phyloP scores from a whole-genome alignment of 2,113 vertebrate genomes.

The Psettodes erumei region DNA sequence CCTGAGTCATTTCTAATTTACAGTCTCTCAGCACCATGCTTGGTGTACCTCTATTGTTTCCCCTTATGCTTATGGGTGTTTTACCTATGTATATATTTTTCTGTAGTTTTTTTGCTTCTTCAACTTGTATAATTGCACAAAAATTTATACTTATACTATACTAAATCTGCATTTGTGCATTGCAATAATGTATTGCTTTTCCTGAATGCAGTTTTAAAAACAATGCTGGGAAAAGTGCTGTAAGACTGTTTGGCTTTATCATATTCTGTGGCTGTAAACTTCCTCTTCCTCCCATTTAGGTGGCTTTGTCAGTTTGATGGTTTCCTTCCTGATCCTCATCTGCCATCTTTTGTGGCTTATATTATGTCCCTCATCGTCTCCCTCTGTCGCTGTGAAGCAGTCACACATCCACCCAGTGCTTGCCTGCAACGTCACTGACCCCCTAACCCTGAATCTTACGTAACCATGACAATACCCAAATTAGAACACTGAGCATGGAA shows the following conservation, averaged over 20 bases:
- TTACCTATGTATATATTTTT: constrained; percentile 9
- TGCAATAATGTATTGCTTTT: constrained; percentile 22
- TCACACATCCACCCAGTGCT: constrained; percentile 63
- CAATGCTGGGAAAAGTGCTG: constrained; percentile 53
- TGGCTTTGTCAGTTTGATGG: constrained; percentile 35
- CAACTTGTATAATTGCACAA: not conserved
- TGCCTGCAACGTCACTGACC: constrained; percentile 69
- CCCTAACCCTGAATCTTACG: constrained; percentile 79
- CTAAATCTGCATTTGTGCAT: constrained; percentile 6
- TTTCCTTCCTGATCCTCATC: constrained; percentile 69
- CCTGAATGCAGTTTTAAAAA: constrained; percentile 24
- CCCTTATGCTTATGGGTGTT: not conserved
- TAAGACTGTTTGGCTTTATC: constrained; percentile 35
- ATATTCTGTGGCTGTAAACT: constrained; percentile 64
- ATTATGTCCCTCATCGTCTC: constrained; percentile 34
- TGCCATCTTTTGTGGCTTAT: constrained; percentile 21
- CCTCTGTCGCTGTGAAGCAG: constrained; percentile 37
- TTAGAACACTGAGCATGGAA: constrained; percentile 75
- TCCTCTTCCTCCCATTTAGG: constrained; percentile 65
- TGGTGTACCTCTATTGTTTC: constrained; percentile 12
- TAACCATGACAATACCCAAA: constrained; percentile 79
- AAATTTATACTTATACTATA: no score
- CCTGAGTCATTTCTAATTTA: not conserved
- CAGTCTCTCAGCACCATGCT: constrained; percentile 10
- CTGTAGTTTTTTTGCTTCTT: not conserved